Base-by-base conservation (phyloP, 2,888 invertebrate species). In the Alentia gelatinosa region DNA sequence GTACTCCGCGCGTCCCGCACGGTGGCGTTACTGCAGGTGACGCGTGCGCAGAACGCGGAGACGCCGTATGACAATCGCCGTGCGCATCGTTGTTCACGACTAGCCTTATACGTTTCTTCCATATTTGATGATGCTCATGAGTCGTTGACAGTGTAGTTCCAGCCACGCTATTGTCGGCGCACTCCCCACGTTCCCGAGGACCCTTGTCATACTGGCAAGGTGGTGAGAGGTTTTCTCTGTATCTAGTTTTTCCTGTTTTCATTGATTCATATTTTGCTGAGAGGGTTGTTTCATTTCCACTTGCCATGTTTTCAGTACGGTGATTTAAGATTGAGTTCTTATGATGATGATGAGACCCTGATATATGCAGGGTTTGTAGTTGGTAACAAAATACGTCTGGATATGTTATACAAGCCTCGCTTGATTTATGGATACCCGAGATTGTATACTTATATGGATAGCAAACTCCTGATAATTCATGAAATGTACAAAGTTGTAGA, bases 401-500 rank as follows among this genome's bases (percentile, higher is more conserved):
- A 47, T 47, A 47, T 47, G 19, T 47, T 7, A 47, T 47, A 47
- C 47, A 47, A 47, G 47, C 7, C 19, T 68, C 26, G 4, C 68
- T 68, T 68, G 68, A 68, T 30, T 30, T 68, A 56, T 56, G 23
- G n/a, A n/a, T n/a, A 56, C 19, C 56, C 19, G n/a, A 56, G 56
- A 56, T 56, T 56, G 56, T 56, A 68, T 68, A 68, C 68, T 26
- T 68, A 47, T 19, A 68, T 68, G 68, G 30, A 30, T 26, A 68
- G 26, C n/a, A 68, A 26, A 26, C 68, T 68, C 30, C 26, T 30
- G 68, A 26, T 68, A 26, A 68, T 83, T 7, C 39, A 37, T 83
- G 83, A 56, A 19, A 12, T 86, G 86, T 86, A 86, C n/a, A 86
- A 47, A 86, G 86, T 86, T 86, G 86, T 86, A 86, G 47, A 86